These are phyloP conservation scores for Lanius ludovicianus DNA, from an alignment of 2,113 vertebrate genomes.

Conservation along the genomic window DNA sequence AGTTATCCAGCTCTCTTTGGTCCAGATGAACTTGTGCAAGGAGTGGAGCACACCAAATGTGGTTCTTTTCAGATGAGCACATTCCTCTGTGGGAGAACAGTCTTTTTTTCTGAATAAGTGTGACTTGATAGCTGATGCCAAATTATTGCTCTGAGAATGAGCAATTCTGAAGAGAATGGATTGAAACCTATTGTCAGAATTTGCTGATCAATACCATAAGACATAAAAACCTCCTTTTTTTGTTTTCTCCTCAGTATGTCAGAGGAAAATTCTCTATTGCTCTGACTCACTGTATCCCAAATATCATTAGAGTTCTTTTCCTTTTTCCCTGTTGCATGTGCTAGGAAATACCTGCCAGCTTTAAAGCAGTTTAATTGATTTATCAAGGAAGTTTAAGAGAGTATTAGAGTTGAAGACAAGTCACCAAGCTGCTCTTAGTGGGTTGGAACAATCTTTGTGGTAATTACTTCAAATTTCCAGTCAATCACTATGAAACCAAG, in stretches of 20 bases:
- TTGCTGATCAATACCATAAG: neutral
- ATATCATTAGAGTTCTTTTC: neutral
- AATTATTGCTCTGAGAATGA: neutral
- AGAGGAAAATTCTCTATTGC: neutral
- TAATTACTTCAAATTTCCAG: neutral
- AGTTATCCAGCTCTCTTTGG: neutral
- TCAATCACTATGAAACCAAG: neutral
- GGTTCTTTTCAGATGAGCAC: neutral
- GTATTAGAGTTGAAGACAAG: neutral
- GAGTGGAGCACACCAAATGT: neutral
- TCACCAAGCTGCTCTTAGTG: neutral
- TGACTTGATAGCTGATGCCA: neutral
- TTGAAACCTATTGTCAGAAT: neutral
- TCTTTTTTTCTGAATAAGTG: neutral
- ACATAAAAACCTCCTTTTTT: neutral
- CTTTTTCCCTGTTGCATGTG: neutral
- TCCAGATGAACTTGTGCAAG: neutral
- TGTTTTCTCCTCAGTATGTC: neutral
- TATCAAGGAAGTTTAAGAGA: neutral
- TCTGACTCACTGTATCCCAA: neutral
- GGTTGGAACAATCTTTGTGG: neutral
- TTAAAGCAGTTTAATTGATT: neutral
- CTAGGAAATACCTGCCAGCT: neutral
- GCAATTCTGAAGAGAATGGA: neutral
- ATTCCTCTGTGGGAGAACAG: neutral